Conservation (phyloP, 1,140 invertebrate genomes). For the Euschistus heros region DNA sequence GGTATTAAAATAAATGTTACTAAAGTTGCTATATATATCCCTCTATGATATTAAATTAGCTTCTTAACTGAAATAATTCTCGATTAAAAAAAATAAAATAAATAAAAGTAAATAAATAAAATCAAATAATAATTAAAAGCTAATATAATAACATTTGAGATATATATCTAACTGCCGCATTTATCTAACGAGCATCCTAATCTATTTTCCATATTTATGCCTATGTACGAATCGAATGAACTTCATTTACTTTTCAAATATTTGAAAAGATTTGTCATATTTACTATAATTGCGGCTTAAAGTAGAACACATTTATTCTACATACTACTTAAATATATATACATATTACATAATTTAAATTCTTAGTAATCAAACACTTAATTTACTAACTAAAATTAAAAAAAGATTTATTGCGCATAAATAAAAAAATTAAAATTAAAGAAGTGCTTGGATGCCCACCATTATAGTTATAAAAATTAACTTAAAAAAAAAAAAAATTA, state of each 20-base stretch:
- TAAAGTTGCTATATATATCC: background rate
- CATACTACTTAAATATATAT: slow-evolving; percentile 14
- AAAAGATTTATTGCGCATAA: background rate
- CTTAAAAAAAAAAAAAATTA: background rate
- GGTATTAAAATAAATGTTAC: slow-evolving; percentile 8
- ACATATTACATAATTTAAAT: background rate
- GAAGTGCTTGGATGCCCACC: background rate
- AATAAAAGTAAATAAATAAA: background rate
- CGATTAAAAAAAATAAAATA: background rate
- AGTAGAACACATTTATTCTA: slow-evolving; percentile 24
- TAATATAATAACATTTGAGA: slow-evolving; percentile 14
- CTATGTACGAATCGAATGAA: slow-evolving; percentile 14
- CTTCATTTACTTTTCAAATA: slow-evolving; percentile 13
- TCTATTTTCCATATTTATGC: slow-evolving; percentile 5
- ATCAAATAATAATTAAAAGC: slow-evolving; percentile 7
- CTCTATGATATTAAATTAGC: background rate
- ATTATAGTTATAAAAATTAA: background rate
- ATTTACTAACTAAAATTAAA: slow-evolving; percentile 8
- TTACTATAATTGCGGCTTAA: slow-evolving; percentile 12
- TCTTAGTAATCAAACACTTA: background rate
- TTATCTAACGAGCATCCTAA: slow-evolving; percentile 5
- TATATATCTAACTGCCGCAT: slow-evolving; percentile 18
- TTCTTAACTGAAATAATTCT: background rate
- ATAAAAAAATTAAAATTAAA: background rate
- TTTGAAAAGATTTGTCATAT: slow-evolving; percentile 1